phyloP scores from a whole-genome alignment of 1,140 invertebrate genomes.

The Doryteuthis pealeii region DNA sequence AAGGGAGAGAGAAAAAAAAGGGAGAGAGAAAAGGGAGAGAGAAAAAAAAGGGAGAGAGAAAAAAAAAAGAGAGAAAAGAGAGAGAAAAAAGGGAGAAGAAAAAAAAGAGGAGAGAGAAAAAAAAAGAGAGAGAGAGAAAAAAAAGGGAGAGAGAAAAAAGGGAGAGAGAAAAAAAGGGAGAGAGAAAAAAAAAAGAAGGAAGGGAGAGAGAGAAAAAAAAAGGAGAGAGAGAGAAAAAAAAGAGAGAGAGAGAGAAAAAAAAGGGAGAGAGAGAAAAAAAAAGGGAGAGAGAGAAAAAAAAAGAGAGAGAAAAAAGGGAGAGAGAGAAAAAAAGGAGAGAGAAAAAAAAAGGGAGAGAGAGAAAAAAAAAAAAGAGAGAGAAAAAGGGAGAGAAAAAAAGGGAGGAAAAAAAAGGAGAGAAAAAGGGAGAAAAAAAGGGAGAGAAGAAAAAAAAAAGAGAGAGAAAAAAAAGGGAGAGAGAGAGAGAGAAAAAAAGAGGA shows the following conservation, averaged over 20 bases:
- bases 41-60: not conserved
- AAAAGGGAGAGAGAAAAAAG: conserved; percentile 32
- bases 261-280: not conserved
- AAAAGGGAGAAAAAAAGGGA: no score
- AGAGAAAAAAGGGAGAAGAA: not conserved
- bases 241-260: not conserved
- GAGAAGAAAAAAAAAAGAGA: no score
- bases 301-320: conserved; percentile 38
- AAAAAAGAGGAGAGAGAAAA: no score
- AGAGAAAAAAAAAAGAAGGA: conserved; percentile 35
- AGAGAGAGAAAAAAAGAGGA: no score
- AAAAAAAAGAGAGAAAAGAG: not conserved
- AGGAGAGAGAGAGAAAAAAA: not conserved
- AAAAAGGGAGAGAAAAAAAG: no score
- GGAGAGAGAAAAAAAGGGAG: conserved; percentile 1
- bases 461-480: no score
- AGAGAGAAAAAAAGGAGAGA: conserved; percentile 38
- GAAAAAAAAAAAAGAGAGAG: not conserved
- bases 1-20: conserved; percentile 25
- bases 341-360: not conserved
- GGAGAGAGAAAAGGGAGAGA: conserved; percentile 17
- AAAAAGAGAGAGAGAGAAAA: conserved; percentile 26
- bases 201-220: conserved; percentile 24
- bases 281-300: conserved; percentile 25
- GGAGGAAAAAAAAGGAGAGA: no score